Evolutionary conservation across 2,888 invertebrate species (phyloP).

Genomic region (Dione juno): DNA sequence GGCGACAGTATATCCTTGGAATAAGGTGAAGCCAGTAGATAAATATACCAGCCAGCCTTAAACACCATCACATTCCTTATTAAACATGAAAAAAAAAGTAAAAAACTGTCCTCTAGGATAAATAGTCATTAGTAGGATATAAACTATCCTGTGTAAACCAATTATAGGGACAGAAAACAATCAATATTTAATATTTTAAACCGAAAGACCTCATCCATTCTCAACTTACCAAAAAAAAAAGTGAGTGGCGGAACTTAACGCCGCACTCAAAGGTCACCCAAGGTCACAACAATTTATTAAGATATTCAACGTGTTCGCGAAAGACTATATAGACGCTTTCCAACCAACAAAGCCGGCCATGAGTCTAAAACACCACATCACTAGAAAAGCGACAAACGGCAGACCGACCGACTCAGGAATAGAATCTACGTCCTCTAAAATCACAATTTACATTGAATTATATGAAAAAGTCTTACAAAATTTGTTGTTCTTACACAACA

Average conservation of each 20-base stretch:
- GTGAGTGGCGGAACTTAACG: constrained; percentile 3
- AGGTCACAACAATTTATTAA: constrained; percentile 3
- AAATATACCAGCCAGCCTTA: too few species aligned
- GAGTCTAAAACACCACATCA: constrained; percentile 2
- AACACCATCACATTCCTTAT: too few species aligned
- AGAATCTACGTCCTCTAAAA: background rate
- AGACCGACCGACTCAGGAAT: background rate
- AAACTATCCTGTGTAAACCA: background rate
- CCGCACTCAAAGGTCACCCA: background rate
- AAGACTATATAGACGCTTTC: too few species aligned
- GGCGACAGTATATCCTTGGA: too few species aligned
- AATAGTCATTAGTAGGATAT: background rate
- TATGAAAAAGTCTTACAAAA: background rate
- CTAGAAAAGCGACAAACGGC: background rate
- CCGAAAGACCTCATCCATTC: background rate
- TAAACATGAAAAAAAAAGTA: too few species aligned
- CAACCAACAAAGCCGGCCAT: background rate
- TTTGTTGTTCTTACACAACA: too few species aligned
- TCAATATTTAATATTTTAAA: too few species aligned
- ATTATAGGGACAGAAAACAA: background rate
- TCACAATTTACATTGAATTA: background rate
- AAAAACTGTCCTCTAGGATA: background rate
- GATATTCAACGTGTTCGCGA: constrained; percentile 6
- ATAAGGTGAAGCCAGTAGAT: too few species aligned
- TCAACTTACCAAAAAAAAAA: background rate